These are phyloP conservation scores for Lysandra coridon DNA, from an alignment of 2,888 invertebrate genomes.

Conservation along the genomic window DNA sequence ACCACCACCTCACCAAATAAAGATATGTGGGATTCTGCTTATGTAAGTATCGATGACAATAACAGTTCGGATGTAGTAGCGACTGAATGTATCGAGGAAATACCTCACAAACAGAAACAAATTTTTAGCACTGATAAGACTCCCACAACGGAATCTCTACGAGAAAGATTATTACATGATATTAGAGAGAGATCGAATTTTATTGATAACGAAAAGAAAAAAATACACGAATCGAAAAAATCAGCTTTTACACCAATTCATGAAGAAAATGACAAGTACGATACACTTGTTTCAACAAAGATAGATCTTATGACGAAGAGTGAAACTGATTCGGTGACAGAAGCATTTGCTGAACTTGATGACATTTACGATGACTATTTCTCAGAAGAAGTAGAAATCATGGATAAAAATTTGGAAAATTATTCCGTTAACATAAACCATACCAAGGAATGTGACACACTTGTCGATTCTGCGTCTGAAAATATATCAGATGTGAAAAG, in stretches of 20 bases:
- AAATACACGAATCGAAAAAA: conserved; percentile 58
- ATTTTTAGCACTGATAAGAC: conserved; percentile 50
- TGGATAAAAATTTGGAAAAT: conserved; percentile 47
- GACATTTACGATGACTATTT: conserved; percentile 66
- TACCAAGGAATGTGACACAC: conserved; percentile 49
- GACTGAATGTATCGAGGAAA: conserved; percentile 45
- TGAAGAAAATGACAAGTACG: conserved; percentile 67
- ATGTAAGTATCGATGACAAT: conserved; percentile 77
- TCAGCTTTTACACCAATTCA: conserved; percentile 68
- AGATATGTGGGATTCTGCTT: conserved; percentile 78
- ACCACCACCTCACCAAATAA: conserved; percentile 56
- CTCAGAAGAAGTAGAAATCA: conserved; percentile 54
- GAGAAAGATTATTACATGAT: conserved; percentile 71
- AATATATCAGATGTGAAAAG: conserved; percentile 74
- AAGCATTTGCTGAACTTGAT: conserved; percentile 73
- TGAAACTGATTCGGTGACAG: conserved; percentile 64
- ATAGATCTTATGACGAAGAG: conserved; percentile 47
- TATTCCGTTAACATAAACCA: conserved; percentile 46
- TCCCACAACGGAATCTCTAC: conserved; percentile 67
- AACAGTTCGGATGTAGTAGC: conserved; percentile 68
- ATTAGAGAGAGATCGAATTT: conserved; percentile 49
- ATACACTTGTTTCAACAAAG: conserved; percentile 50
- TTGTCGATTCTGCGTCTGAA: conserved; percentile 78
- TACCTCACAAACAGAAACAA: conserved; percentile 51
- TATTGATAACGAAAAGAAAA: conserved; percentile 44